Conservation (phyloP, 2,888 invertebrate genomes). For the Rhimphoctona megacephalus region DNA sequence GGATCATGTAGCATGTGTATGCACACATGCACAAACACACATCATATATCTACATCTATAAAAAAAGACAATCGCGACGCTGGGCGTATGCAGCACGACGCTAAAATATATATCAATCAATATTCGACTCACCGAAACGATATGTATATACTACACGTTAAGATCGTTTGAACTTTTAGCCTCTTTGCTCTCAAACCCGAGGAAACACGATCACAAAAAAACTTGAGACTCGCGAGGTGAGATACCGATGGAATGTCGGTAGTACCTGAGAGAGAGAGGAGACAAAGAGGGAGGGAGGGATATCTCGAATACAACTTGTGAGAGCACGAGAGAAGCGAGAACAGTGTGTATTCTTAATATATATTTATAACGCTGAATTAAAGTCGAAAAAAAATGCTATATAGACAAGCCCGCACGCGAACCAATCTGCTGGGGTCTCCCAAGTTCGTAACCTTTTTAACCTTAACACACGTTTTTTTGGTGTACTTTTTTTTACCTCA, state of each 20-base stretch:
- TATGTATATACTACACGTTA: slow-evolving; percentile 8
- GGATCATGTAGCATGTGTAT: neutral
- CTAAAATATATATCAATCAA: slow-evolving; percentile 3
- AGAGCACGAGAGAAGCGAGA: slow-evolving; percentile 26
- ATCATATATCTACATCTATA: neutral
- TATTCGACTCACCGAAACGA: slow-evolving; percentile 19
- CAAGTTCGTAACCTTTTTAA: slow-evolving; percentile 82
- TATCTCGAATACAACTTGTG: slow-evolving; percentile 15
- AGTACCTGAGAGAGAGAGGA: slow-evolving; percentile 1
- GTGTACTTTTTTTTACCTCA: slow-evolving; percentile 72
- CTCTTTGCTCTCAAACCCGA: slow-evolving; percentile 42
- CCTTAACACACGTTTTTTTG: slow-evolving; percentile 72
- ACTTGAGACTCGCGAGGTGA: slow-evolving; percentile 50
- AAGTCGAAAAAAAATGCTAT: slow-evolving; percentile 2
- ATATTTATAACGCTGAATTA: neutral
- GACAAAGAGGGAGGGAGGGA: neutral
- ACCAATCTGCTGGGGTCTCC: slow-evolving; percentile 66
- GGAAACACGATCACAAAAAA: slow-evolving; percentile 33
- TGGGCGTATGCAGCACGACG: slow-evolving; percentile 27
- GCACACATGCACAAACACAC: neutral
- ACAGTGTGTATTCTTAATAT: neutral
- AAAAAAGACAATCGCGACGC: slow-evolving; percentile 21
- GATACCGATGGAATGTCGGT: slow-evolving; percentile 63
- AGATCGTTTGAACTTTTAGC: slow-evolving; percentile 52
- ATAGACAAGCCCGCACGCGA: slow-evolving; percentile 4